These are phyloP conservation scores for Psittacula echo DNA, from an alignment of 2,797 vertebrate genomes.

Conservation along the genomic window DNA sequence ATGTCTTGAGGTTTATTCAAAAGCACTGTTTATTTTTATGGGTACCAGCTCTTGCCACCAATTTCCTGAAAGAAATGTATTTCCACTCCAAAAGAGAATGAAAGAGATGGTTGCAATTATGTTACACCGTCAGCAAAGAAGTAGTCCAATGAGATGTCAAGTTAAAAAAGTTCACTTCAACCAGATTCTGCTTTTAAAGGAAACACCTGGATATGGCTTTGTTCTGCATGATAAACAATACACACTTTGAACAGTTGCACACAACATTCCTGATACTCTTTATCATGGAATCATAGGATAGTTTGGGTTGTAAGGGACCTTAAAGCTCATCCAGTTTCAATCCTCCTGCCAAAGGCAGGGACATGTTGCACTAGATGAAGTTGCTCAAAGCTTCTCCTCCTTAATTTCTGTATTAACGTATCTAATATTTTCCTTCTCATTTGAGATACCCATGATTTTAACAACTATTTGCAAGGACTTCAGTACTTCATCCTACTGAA, in stretches of 20 bases:
- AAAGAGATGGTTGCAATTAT: neutral
- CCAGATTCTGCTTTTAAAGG: neutral
- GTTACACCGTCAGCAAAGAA: neutral
- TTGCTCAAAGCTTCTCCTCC: neutral
- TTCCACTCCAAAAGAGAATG: neutral
- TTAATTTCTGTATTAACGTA: neutral
- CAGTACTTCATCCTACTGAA: neutral
- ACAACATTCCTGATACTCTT: neutral
- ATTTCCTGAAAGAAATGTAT: neutral
- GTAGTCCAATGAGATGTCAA: neutral
- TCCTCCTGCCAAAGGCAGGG: neutral
- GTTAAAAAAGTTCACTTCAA: neutral
- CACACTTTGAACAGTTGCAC: neutral
- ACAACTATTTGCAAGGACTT: neutral
- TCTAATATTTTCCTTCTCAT: neutral
- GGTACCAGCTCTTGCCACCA: neutral
- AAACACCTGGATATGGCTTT: neutral
- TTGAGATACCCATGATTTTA: neutral
- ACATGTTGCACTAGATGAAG: neutral
- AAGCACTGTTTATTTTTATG: neutral
- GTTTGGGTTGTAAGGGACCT: neutral
- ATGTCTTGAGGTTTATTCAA: neutral
- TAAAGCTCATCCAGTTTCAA: neutral
- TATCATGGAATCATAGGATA: neutral
- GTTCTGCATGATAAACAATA: neutral